These are phyloP conservation scores for Quadroppia sp. DNA, from an alignment of 2,888 invertebrate genomes.

Conservation along the genomic window DNA sequence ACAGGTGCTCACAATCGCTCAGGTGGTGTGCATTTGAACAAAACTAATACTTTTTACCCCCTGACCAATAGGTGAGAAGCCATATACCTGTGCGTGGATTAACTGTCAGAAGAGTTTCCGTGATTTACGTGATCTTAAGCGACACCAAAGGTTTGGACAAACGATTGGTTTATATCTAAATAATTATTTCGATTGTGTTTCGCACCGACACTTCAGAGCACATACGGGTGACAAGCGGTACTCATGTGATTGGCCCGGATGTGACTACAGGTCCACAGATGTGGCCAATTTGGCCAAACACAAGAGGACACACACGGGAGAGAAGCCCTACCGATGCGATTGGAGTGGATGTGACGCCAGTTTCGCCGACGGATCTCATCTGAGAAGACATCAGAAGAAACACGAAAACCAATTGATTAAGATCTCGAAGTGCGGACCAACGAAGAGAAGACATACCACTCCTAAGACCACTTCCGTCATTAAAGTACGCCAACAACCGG, in stretches of 20 bases:
- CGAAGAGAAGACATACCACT: not conserved
- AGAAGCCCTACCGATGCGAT: slow-evolving; percentile 14
- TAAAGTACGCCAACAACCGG: slow-evolving; percentile 24
- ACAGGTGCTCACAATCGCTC: not conserved
- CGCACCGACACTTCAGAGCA: not conserved
- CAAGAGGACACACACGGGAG: slow-evolving; percentile 24
- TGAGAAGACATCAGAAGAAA: slow-evolving; percentile 35
- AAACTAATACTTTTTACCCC: not conserved
- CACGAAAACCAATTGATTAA: slow-evolving; percentile 22
- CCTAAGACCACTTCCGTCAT: not conserved
- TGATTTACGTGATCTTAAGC: slow-evolving; percentile 17
- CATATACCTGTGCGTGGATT: slow-evolving; percentile 25
- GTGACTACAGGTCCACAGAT: slow-evolving; percentile 33
- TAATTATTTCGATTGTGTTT: not conserved
- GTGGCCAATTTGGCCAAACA: slow-evolving; percentile 32
- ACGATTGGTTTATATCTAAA: too few species aligned
- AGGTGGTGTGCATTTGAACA: too few species aligned
- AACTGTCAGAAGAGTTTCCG: slow-evolving; percentile 24
- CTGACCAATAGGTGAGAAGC: slow-evolving; percentile 33
- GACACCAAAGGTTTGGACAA: slow-evolving; percentile 4
- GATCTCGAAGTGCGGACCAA: not conserved
- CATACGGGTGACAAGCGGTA: slow-evolving; percentile 30
- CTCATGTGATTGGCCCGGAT: slow-evolving; percentile 28
- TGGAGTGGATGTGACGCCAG: slow-evolving; percentile 30
- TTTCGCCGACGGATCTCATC: slow-evolving; percentile 24